Base-by-base conservation (phyloP, 2,888 invertebrate species). In the Cephus spinipes region DNA sequence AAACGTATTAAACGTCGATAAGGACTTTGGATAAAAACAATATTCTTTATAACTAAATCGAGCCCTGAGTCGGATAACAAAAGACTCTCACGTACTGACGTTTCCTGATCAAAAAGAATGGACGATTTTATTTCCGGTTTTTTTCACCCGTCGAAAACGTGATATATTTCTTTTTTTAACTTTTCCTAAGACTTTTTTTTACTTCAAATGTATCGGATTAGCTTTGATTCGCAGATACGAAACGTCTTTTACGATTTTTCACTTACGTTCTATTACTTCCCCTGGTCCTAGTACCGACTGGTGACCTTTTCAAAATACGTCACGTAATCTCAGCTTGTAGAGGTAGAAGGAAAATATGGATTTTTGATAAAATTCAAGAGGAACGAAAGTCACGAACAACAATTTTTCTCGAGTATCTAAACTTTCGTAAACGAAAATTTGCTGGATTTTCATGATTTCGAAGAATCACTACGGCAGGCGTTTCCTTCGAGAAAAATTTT, bases 1-100 rank as follows among this genome's bases (percentile, higher is more conserved):
- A 76, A 73, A 34, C 40, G 71, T 73, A 76, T 77, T 73, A 68
- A 79, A 76, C 71, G 23, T 9, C 55, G 23, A 55, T 55, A 55
- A 55, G 55, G 15, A 15, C 2, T 55, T 55, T 23, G 55, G 23
- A 23, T 23, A 23, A 55, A 40, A 55, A 55, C 23, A 55, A 55
- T 55, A 55, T 9, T 9, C 23, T 55, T 6, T 55, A 23, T 55
- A 55, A 23, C 55, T 23, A 23, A 9, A 23, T 23, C 9, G 55
- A 23, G 9, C 23, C 23, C 9, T 55, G 55, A 23, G 9, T 55
- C 55, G 9, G 1, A 55, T 23, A 55, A 23, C 23, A 55, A 55
- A 23, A 9, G 15, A 23, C 1, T 40, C 1, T 23, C 55, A 9
- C 23, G 23, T 6, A 9, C 55, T 9, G 23, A 55, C 15, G 23